Percentiles rank a stretch among this genome's conserved stretches.
Conservation (phyloP, 2,113 vertebrate genomes). For the Misgurnus mizolepis region DNA sequence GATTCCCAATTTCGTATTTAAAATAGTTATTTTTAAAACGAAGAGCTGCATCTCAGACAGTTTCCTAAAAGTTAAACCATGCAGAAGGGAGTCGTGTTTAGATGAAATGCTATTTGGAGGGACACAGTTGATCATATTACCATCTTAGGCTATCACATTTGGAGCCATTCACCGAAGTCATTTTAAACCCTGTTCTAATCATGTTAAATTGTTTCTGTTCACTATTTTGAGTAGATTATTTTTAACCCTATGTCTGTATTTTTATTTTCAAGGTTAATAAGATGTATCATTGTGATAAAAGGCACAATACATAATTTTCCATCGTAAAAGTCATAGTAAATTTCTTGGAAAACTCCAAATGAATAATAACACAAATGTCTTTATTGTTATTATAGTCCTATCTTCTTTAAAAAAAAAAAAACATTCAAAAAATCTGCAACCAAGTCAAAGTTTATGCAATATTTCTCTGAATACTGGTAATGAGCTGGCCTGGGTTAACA, state of each 20-base stretch:
- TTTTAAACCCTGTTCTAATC: no score
- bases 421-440: conserved; percentile 35
- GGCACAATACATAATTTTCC: not conserved
- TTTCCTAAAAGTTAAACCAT: not conserved
- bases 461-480: conserved; percentile 17
- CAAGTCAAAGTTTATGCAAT: conserved; percentile 33
- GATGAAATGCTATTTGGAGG: conserved; percentile 1
- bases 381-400: conserved; percentile 53
- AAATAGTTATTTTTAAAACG: no score
- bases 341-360: conserved; percentile 22
- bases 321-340: conserved; percentile 13
- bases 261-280: no score
- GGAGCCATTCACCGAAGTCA: no score
- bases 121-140: not conserved
- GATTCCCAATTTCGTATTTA: not conserved
- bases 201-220: no score
- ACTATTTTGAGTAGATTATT: no score
- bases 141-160: not conserved
- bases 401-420: conserved; percentile 53
- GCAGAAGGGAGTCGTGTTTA: not conserved
- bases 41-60: not conserved
- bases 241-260: no score
- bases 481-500: conserved; percentile 23
- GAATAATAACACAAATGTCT: conserved; percentile 57
- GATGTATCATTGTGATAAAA: not conserved